A percentile compares a stretch with the other conserved stretches of the same genome.
These are phyloP conservation scores for Bos indicus DNA, from an alignment of 2,113 vertebrate genomes.

Conservation along the genomic window DNA sequence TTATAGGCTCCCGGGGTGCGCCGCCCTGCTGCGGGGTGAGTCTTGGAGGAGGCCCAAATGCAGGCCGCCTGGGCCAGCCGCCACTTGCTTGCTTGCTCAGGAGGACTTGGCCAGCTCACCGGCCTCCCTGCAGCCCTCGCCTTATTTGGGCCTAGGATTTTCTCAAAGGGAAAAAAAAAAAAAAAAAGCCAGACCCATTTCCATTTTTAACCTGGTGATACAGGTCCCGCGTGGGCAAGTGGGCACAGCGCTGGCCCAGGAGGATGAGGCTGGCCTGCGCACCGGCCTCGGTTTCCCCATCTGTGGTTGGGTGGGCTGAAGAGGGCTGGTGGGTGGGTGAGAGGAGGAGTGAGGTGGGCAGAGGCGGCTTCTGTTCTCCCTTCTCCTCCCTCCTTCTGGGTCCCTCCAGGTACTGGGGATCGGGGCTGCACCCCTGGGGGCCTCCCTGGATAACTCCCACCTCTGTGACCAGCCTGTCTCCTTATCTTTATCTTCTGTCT, in stretches of 20 bases:
- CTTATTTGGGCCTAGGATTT: conserved; percentile 91
- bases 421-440: background rate
- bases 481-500: background rate
- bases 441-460: background rate
- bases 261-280: background rate
- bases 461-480: background rate
- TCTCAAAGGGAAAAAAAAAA: conserved; percentile 77
- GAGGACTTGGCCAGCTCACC: conserved; percentile 79
- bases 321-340: background rate
- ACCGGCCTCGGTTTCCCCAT: background rate
- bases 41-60: conserved; percentile 81
- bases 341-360: rapidly evolving
- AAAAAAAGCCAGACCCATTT: conserved; percentile 66
- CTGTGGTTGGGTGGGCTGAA: background rate
- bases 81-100: conserved; percentile 74
- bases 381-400: background rate
- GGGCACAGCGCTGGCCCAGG: conserved; percentile 56
- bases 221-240: conserved; percentile 67
- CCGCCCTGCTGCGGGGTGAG: conserved; percentile 69
- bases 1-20: background rate
- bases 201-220: conserved; percentile 87
- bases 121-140: conserved; percentile 70
- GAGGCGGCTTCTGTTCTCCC: too few relatives aligned
- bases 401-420: background rate
- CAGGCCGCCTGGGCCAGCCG: conserved; percentile 78